Percentiles rank a stretch among this genome's conserved stretches.
Conservation (phyloP, 2,888 invertebrate species). For the Folsomia candida region DNA sequence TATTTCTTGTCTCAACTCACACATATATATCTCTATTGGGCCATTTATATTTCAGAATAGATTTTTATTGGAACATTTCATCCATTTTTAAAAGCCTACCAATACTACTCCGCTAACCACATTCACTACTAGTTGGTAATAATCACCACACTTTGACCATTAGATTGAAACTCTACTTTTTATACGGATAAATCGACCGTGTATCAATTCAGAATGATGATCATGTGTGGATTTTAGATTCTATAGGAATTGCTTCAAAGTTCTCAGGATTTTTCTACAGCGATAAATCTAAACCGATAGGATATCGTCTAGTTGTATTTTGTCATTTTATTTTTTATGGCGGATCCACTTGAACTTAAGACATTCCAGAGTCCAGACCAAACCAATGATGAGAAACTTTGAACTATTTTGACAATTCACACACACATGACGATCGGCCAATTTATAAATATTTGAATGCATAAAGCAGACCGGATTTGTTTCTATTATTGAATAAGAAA, state of each 20-base stretch:
- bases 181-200: background rate
- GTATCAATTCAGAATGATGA: background rate
- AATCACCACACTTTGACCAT: background rate
- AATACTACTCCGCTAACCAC: background rate
- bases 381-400: too few species aligned
- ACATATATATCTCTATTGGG: background rate
- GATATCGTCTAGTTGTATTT: too few species aligned
- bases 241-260: background rate
- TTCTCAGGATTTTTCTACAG: background rate
- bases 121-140: too few species aligned
- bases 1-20: background rate
- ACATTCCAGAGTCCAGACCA: too few species aligned
- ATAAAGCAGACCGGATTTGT: background rate
- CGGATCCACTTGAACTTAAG: too few species aligned
- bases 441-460: too few species aligned
- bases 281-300: too few species aligned
- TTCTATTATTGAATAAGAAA: too few species aligned
- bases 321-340: too few species aligned
- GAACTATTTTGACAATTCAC: too few species aligned
- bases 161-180: background rate
- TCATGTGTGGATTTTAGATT: background rate
- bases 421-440: too few species aligned
- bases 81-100: background rate
- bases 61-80: background rate
- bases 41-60: background rate